phyloP scores from a whole-genome alignment of 1,140 invertebrate genomes.

The Vanessa atalanta region DNA sequence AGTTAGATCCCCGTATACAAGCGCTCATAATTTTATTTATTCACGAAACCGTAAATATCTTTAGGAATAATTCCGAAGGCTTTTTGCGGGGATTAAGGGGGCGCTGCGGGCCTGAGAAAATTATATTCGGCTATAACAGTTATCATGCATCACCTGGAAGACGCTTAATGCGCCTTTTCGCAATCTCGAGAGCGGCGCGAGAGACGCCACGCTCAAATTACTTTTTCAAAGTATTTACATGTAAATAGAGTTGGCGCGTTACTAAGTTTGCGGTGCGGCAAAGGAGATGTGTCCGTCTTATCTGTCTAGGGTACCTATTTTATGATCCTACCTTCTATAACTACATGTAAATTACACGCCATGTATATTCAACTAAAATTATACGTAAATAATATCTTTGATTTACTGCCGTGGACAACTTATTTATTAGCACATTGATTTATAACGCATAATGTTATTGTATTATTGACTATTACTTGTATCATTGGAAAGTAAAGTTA shows the following conservation, averaged over 20 bases:
- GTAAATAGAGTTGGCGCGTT: slow-evolving; percentile 74
- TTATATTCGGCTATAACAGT: slow-evolving; percentile 81
- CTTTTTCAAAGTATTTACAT: slow-evolving; percentile 81
- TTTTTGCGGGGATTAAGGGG: slow-evolving; percentile 80
- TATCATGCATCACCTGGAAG: slow-evolving; percentile 80
- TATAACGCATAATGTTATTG: slow-evolving; percentile 1
- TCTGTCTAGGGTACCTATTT: slow-evolving; percentile 8
- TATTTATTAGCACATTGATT: slow-evolving; percentile 11
- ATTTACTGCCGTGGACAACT: neutral
- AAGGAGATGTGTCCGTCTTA: slow-evolving; percentile 14
- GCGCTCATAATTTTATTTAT: slow-evolving; percentile 80
- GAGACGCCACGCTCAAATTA: slow-evolving; percentile 74
- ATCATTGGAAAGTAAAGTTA: neutral
- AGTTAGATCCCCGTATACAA: slow-evolving; percentile 69
- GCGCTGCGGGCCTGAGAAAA: slow-evolving; percentile 75
- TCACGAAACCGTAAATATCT: slow-evolving; percentile 79
- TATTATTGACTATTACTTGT: neutral
- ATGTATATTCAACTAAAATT: neutral
- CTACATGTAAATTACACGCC: neutral
- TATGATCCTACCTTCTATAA: neutral
- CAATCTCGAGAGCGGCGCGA: slow-evolving; percentile 77
- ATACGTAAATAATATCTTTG: slow-evolving; percentile 1
- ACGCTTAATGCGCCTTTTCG: slow-evolving; percentile 78
- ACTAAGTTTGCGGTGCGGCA: slow-evolving; percentile 52
- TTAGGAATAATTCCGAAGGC: slow-evolving; percentile 77